These are phyloP conservation scores for Ceramica pisi DNA, from an alignment of 2,888 invertebrate genomes.

Conservation along the genomic window DNA sequence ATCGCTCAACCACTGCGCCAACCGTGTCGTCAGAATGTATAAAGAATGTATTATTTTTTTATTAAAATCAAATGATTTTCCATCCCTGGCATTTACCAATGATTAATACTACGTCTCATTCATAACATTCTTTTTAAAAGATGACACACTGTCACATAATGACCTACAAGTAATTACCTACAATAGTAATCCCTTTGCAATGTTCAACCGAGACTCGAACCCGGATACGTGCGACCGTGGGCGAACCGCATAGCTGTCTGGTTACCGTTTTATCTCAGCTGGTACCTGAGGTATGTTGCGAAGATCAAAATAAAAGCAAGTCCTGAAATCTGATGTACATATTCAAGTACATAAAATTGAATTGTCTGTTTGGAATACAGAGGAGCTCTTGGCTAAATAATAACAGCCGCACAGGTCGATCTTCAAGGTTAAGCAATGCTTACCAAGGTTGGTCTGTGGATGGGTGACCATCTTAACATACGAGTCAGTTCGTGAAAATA, in stretches of 20 bases:
- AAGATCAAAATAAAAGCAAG: background rate
- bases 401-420: too few relatives aligned
- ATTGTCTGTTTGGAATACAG: too few relatives aligned
- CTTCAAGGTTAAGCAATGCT: too few relatives aligned
- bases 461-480: too few relatives aligned
- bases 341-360: too few relatives aligned
- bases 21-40: too few relatives aligned
- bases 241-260: slow-evolving; percentile 38
- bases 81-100: background rate
- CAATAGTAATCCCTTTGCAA: background rate
- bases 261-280: background rate
- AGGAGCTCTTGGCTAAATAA: too few relatives aligned
- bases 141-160: slow-evolving; percentile 4
- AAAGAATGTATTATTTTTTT: too few relatives aligned
- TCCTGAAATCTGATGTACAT: background rate
- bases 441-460: too few relatives aligned
- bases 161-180: slow-evolving; percentile 13
- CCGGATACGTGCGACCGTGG: slow-evolving; percentile 42
- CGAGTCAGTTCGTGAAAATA: too few relatives aligned
- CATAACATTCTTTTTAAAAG: slow-evolving; percentile 34
- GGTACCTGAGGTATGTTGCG: too few relatives aligned
- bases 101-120: slow-evolving; percentile 1
- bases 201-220: slow-evolving; percentile 23
- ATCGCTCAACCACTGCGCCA: too few relatives aligned
- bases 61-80: background rate